Evolutionary conservation across 2,888 invertebrate genomes (phyloP).

Genomic region (Nezara viridula): DNA sequence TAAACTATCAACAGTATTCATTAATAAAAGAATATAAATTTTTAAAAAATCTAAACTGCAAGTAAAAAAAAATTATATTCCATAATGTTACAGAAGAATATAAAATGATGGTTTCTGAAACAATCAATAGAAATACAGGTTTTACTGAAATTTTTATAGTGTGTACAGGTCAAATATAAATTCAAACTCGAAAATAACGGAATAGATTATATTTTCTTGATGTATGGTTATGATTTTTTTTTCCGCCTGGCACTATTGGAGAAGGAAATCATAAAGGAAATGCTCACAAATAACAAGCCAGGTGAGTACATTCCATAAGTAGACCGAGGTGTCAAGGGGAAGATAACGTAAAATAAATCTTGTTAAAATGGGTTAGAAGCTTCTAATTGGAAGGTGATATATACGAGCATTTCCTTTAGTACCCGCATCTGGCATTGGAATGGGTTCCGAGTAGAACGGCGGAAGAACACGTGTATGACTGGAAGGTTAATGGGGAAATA

Average conservation of each 20-base stretch:
- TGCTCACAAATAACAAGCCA: neutral
- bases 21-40: no score
- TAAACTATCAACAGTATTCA: no score
- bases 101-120: no score
- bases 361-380: neutral
- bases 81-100: no score
- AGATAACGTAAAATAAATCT: neutral
- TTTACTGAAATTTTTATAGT: no score
- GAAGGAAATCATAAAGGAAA: neutral
- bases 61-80: no score
- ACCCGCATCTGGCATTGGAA: conserved; percentile 16
- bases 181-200: no score
- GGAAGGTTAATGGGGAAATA: neutral
- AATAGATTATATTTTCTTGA: no score
- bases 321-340: neutral
- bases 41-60: no score
- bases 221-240: neutral
- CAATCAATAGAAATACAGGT: no score
- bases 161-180: no score
- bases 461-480: neutral
- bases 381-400: neutral
- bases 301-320: neutral
- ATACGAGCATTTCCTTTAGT: neutral
- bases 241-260: neutral
- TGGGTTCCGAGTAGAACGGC: neutral